Evolutionary conservation across 2,888 invertebrate genomes (phyloP).

Genomic region (Andrena bucephala): DNA sequence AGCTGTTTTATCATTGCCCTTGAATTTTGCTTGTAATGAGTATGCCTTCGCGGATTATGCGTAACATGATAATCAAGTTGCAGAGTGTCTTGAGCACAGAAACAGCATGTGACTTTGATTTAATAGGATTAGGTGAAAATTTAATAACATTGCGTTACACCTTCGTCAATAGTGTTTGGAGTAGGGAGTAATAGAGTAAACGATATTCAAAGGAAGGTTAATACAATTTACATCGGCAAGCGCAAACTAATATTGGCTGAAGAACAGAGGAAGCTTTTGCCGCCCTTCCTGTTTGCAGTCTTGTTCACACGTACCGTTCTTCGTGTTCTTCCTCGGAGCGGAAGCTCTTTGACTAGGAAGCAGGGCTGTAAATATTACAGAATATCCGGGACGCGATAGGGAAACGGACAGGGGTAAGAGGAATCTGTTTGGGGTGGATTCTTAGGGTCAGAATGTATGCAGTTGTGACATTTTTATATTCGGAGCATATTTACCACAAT

Average conservation of each 20-base stretch:
- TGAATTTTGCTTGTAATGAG: no score
- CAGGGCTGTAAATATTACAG: constrained; percentile 52
- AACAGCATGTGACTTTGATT: no score
- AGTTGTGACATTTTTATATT: neutral
- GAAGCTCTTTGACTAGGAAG: constrained; percentile 32
- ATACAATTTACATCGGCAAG: constrained; percentile 11
- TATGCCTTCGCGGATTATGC: no score
- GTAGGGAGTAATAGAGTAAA: neutral
- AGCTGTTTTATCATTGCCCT: no score
- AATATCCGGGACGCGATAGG: constrained; percentile 28
- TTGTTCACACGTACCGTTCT: constrained; percentile 36
- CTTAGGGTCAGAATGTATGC: neutral
- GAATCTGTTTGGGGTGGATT: constrained; percentile 8
- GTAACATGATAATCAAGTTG: no score
- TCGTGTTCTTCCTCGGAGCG: constrained; percentile 23
- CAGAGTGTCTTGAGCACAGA: no score
- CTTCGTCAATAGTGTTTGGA: neutral
- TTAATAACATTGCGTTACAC: neutral
- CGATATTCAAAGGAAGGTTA: constrained; percentile 21
- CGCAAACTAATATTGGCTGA: constrained; percentile 40
- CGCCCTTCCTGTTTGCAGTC: constrained; percentile 31
- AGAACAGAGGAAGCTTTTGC: constrained; percentile 26
- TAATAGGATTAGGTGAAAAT: no score
- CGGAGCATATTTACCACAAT: neutral
- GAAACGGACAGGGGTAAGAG: neutral